Base-by-base conservation (phyloP, 2,888 invertebrate genomes). In the Drosophila lacicola region DNA sequence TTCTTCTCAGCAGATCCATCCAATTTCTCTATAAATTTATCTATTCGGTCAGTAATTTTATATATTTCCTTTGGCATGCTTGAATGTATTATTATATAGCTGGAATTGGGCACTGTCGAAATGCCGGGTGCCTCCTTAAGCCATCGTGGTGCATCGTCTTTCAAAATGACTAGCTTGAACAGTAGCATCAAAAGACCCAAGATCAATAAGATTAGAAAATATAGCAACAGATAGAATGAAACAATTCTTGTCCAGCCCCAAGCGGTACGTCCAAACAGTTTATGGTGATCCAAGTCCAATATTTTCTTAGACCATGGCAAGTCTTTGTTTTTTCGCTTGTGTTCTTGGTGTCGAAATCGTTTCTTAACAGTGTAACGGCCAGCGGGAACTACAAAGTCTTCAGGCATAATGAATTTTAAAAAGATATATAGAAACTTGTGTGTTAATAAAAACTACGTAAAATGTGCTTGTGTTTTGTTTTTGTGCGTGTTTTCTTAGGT, bases 271-370 rank as follows among this genome's bases (percentile, higher is more conserved):
- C 62, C 54, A 13, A 70, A 75, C 0, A 88, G 14, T 29, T 3
- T 44, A 4, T 67, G 64, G 2, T 63, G 10, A 3, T 85, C 82
- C 51, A 89, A 29, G 44, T 85, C 65, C 9, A 85, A 53, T 0
- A 85, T 19, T 17, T 45, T 19, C 44, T 89, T 87, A 0, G 50
- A 19, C 89, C 85, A 89, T 0, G 88, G 86, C 47, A 85, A 9
- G 6, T 80, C 75, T 36, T 55, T 68, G 2, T 47, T 57, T 5
- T 57, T 54, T 1, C 73, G 71, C 2, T 5, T 8, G 4, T 46
- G 8, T 13, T 74, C 71, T 29, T 73, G 72, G 4, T 62, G 57
- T 3, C 85, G 85, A 49, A 80, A 82, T 39, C 78, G 77, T 50
- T 89, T 85, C 0, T 37, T 58, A 4, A 88, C 47, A 8, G 42